Base-by-base conservation (phyloP, 2,888 invertebrate species). In the Acanthococcus lagerstroemiae region DNA sequence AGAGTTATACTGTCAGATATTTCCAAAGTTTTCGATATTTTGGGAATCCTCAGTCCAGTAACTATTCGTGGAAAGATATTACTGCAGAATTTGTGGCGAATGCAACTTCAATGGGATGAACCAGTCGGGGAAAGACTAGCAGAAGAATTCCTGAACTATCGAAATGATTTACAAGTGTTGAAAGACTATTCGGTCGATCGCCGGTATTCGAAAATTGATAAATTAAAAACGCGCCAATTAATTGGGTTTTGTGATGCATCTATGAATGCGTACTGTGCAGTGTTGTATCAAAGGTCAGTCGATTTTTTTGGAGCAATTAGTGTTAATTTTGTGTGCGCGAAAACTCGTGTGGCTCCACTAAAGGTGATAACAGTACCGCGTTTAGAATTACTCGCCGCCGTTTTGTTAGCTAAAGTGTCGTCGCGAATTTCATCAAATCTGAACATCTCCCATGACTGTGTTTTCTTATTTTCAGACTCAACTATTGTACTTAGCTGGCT, bases 41-140 rank as follows among this genome's bases (percentile, higher is more conserved):
- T 72, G 27, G 71, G 72, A 30, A 46, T 72, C 4, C 7, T 72
- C 12, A 67, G 67, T 15, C 72, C 73, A 7, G 67, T 69, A n/a
- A 68, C 71, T 52, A 68, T 72, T 27, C 26, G 25, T 6, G 71
- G 69, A 6, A 73, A 73, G 68, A 58, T 70, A 52, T 60, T 71
- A 19, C 55, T 70, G 9, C 69, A 65, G 67, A 46, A 58, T 55
- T 60, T 71, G 15, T 72, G 72, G 72, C 44, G 54, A 48, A 15
- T 48, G 17, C 52, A 57, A 7, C 15, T 70, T 19, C 55, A 65
- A 26, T 73, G 71, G 72, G 71, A 73, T 65, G 70, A 71, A 24
- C 45, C 61, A 17, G 25, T 71, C 4, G 63, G 67, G 25, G 30
- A 56, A 21, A 15, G 4, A 15, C 21, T 66, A 17, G 9, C 17